Base-by-base conservation (phyloP, 2,888 invertebrate genomes). In the Drymonia ruficornis region DNA sequence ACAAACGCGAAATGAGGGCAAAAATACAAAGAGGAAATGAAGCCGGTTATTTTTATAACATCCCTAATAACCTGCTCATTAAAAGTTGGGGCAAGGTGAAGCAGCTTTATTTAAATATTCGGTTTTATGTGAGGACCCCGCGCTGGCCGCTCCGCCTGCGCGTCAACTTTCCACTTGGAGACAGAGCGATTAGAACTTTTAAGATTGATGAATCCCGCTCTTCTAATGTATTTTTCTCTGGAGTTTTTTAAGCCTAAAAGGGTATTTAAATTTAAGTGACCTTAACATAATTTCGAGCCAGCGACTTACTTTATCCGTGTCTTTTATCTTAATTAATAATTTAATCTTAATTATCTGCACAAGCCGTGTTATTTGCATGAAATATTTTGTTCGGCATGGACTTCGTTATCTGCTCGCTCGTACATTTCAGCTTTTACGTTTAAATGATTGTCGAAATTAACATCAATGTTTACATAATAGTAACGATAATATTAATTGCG, bases 201-300 rank as follows among this genome's bases (percentile, higher is more conserved):
- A 80, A 86, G 84, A 87, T 86, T 86, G 86, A 89, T 88, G 86
- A 82, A 81, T 81, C 74, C 67, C 65, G 52, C 63, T 63, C 67
- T 74, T 78, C 67, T 74, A 76, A 83, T 77, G 77, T 78, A 72
- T 74, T 79, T 80, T 76, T 70, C 67, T 61, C 54, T 44, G 40
- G 56, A 64, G 61, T 70, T 72, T 74, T 74, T 56, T 69, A 66
- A 55, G 52, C 55, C 58, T 67, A 67, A 67, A 67, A 52, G 58
- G 59, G 70, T 69, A 58, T 67, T 73, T 69, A 80, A 78, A 80
- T 79, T 74, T 23, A 74, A 73, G 72, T 72, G 68, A 75, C 55
- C 67, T 55, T 56, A 67, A 65, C 69, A 76, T 74, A 63, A 74
- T 76, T 78, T 70, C 45, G 52, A 63, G 52, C 55, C 61, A 54